Percentiles rank a stretch among this genome's conserved stretches.
phyloP scores from a whole-genome alignment of 1,140 invertebrate genomes.

The Lineus longissimus region DNA sequence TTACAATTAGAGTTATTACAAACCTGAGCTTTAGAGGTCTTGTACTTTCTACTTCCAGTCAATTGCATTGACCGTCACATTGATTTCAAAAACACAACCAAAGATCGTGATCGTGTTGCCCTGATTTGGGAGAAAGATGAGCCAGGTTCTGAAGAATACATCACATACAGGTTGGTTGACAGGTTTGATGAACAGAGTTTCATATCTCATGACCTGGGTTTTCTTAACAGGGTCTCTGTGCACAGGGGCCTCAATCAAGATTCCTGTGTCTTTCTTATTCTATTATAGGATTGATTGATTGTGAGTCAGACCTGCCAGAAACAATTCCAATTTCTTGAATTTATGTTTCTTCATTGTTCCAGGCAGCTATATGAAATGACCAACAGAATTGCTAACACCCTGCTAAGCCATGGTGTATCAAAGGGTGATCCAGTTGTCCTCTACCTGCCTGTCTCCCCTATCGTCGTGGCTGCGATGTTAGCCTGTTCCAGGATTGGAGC shows the following conservation, averaged over 20 bases:
- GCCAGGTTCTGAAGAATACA: constrained; percentile 51
- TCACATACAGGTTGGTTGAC: constrained; percentile 56
- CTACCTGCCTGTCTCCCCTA: constrained; percentile 57
- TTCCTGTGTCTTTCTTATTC: no score
- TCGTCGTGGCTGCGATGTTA: constrained; percentile 56
- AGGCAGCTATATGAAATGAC: constrained; percentile 50
- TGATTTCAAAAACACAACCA: constrained; percentile 12
- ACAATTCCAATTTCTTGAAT: no score
- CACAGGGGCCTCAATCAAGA: no score
- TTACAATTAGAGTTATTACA: no score
- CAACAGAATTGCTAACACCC: constrained; percentile 53
- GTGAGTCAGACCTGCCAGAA: no score
- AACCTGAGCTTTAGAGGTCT: background rate
- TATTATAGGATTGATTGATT: no score
- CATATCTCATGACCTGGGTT: background rate
- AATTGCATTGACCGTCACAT: constrained; percentile 60
- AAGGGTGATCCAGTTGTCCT: constrained; percentile 59
- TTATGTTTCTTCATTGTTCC: constrained; percentile 7
- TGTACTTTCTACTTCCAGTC: constrained; percentile 40
- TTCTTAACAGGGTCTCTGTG: no score
- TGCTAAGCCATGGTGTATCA: constrained; percentile 52
- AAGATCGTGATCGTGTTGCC: constrained; percentile 52
- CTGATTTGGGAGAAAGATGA: constrained; percentile 62
- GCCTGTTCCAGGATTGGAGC: constrained; percentile 59
- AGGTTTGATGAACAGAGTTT: background rate